Evolutionary conservation across 2,113 vertebrate species (phyloP), one percentile per base, ranked within the genome.

Genomic region (Geococcyx californianus): DNA sequence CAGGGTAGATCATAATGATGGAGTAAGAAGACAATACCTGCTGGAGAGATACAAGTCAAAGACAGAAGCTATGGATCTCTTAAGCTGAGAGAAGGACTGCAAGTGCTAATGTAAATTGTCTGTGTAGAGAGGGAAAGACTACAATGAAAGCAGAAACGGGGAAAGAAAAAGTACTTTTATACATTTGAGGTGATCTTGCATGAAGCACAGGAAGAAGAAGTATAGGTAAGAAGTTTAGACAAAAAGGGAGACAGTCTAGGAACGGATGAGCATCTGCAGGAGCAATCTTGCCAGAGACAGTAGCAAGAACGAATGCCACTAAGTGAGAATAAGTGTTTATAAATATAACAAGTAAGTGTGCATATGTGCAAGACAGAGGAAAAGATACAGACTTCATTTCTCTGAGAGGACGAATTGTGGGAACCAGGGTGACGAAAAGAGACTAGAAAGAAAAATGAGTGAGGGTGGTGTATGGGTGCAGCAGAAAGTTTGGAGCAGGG

Each of bases 401-500:
- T 72, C 21, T n/a, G n/a, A 75, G 16, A 68, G 76, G 74, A 93
- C 69, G 36, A 78, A 44, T 12, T 84, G 66, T 38, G 44, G 58
- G 66, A 90, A 90, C 29, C 23, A 25, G 70, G 16, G 14, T 70
- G 34, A 68, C 0, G 6, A 89, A 75, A 81, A 26, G n/a, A 89
- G 33, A 86, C 13, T 33, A 55, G 47, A 23, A 69, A 62, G 8
- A 52, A 49, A 74, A 80, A 52, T 5, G 8, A 66, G 42, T 13
- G 34, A 82, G 20, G 25, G 55, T 28, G 21, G 24, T 51, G 36
- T 54, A 74, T 3, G 42, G 24, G 44, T 26, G 25, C 52, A 81
- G 49, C 28, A 92, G 42, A 82, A 96, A 96, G 94, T 96, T 94
- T 74, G 52, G 59, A 77, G 56, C 52, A 33, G 44, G 34, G 11